Conservation (phyloP, 2,888 invertebrate species). For the Formica aserva region DNA sequence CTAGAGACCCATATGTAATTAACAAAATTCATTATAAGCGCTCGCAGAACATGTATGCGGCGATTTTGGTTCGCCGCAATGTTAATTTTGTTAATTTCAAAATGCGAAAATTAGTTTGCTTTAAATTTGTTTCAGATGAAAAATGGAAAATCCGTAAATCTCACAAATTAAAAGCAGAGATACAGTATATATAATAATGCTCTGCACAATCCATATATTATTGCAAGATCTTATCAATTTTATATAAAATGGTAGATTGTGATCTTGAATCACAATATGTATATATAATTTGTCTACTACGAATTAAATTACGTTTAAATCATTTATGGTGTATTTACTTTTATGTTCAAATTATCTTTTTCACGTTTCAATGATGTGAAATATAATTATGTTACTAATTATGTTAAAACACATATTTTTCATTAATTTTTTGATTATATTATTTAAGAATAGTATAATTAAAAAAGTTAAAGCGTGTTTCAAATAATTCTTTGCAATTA, state of each 20-base stretch:
- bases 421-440: background rate
- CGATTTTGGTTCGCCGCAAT: slow-evolving; percentile 37
- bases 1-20: slow-evolving; percentile 73
- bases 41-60: slow-evolving; percentile 41
- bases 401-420: background rate
- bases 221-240: background rate
- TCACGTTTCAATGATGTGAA: background rate
- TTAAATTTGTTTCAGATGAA: background rate
- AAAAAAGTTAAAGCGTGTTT: background rate
- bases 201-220: background rate
- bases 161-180: background rate
- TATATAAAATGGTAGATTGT: background rate
- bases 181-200: no score
- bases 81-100: slow-evolving; percentile 51
- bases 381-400: background rate
- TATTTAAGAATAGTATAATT: background rate
- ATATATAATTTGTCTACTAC: no score
- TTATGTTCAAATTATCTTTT: background rate
- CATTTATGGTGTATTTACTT: background rate
- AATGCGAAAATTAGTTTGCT: slow-evolving; percentile 45
- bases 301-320: no score
- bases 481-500: background rate
- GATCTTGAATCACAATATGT: background rate
- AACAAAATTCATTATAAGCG: slow-evolving; percentile 81
- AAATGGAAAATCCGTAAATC: background rate